A percentile compares a stretch with the other conserved stretches of the same genome.
Evolutionary conservation across 2,113 vertebrate genomes (phyloP).

Genomic region (Panthera uncia): DNA sequence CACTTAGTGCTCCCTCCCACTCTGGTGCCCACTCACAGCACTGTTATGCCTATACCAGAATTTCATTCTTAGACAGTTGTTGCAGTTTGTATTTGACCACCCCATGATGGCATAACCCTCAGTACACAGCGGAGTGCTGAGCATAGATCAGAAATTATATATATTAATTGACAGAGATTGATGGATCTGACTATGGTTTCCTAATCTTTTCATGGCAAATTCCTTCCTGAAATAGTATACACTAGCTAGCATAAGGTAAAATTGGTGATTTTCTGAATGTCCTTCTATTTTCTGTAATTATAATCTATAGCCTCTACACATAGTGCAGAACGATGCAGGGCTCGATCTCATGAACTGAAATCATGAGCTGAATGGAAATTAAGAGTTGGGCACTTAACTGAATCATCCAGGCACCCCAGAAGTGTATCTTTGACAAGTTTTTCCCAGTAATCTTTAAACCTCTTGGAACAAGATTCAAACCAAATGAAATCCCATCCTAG

Average conservation of each 20-base stretch:
- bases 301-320: not conserved
- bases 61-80: not conserved
- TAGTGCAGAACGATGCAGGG: too few relatives aligned
- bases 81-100: not conserved
- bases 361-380: too few relatives aligned
- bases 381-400: too few relatives aligned
- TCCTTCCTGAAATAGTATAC: not conserved
- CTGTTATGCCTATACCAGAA: not conserved
- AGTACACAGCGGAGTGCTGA: not conserved
- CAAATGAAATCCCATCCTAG: not conserved
- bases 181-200: not conserved
- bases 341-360: too few relatives aligned
- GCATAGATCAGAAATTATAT: not conserved
- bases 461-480: not conserved
- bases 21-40: not conserved
- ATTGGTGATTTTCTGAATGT: not conserved
- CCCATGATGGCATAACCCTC: not conserved
- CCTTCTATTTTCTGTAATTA: not conserved
- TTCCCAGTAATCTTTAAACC: not conserved
- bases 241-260: not conserved
- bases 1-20: accelerated
- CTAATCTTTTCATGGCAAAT: not conserved
- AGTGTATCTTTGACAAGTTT: not conserved
- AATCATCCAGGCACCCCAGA: not conserved
- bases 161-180: not conserved